Evolutionary conservation across 1,140 invertebrate species (phyloP).

Genomic region (Drosophila parabipectinata): DNA sequence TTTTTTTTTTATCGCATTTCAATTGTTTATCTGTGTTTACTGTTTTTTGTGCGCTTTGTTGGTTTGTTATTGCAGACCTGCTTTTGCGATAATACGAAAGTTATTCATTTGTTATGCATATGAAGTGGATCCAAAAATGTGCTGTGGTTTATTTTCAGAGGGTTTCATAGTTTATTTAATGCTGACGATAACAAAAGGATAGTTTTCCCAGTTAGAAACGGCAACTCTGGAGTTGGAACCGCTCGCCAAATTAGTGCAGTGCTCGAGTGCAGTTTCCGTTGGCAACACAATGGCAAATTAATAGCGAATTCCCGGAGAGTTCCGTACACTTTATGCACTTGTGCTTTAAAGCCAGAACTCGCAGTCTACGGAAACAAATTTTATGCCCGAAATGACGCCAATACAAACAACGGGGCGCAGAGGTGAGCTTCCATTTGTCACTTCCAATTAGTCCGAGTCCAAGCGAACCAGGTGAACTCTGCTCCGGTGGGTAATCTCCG

Average conservation of each 20-base stretch:
- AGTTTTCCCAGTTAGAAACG: conserved; percentile 47
- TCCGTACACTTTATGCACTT: background rate
- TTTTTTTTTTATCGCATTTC: conserved; percentile 47
- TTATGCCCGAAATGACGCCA: conserved; percentile 1
- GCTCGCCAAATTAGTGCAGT: conserved; percentile 41
- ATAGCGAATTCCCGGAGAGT: conserved; percentile 9
- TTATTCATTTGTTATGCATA: conserved; percentile 78
- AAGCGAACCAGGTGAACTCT: conserved; percentile 52
- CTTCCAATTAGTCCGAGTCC: conserved; percentile 61
- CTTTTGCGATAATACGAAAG: conserved; percentile 57
- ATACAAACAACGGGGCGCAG: conserved; percentile 17
- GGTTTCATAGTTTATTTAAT: conserved; percentile 16
- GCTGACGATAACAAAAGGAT: conserved; percentile 50
- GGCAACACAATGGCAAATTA: conserved; percentile 31
- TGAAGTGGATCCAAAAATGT: conserved; percentile 64
- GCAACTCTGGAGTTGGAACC: conserved; percentile 17
- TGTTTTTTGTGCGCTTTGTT: conserved; percentile 19
- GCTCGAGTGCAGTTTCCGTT: conserved; percentile 54
- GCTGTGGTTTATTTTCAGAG: conserved; percentile 35
- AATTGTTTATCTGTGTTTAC: conserved; percentile 63
- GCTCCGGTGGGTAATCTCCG: conserved; percentile 48
- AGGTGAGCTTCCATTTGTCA: conserved; percentile 45
- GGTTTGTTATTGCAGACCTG: conserved; percentile 21
- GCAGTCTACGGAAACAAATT: background rate
- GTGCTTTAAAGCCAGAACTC: conserved; percentile 20